Evolutionary conservation across 2,888 invertebrate species (phyloP).

Genomic region (Drosophila macrospina): DNA sequence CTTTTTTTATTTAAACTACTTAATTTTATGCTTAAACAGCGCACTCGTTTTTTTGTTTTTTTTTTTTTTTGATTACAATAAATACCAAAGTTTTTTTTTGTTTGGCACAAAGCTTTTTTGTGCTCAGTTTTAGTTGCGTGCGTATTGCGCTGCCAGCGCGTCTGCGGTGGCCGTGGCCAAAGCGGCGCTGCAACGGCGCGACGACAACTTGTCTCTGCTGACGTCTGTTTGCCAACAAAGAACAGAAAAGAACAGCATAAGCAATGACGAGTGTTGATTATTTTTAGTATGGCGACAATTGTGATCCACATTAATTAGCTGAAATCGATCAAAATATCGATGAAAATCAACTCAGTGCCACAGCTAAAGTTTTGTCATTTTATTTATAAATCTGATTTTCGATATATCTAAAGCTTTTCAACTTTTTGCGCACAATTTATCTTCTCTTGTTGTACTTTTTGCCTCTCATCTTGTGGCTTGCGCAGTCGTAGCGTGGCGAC

Average conservation of each 20-base stretch:
- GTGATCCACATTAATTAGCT: conserved; percentile 23
- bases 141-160: conserved; percentile 63
- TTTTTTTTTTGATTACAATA: conserved; percentile 47
- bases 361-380: not conserved
- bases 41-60: conserved; percentile 41
- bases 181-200: conserved; percentile 44
- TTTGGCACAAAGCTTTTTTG: conserved; percentile 33
- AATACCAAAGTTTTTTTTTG: conserved; percentile 54
- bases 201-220: conserved; percentile 65
- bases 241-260: conserved; percentile 2
- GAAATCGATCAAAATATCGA: conserved; percentile 35
- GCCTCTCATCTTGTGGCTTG: conserved; percentile 15
- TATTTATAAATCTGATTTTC: conserved; percentile 1
- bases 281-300: conserved; percentile 52
- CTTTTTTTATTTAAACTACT: conserved; percentile 75
- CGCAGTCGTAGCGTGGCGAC: conserved; percentile 27
- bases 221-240: conserved; percentile 63
- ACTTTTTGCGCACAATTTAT: conserved; percentile 20
- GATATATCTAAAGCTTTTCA: conserved; percentile 7
- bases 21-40: conserved; percentile 81
- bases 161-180: conserved; percentile 65
- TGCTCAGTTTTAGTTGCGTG: conserved; percentile 27
- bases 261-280: conserved; percentile 54
- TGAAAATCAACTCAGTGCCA: not conserved
- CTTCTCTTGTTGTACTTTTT: conserved; percentile 30